Percentiles rank a stretch among this genome's conserved stretches.
Evolutionary conservation across 1,140 invertebrate species (phyloP).

Genomic region (Gonioctena quinquepunctata): DNA sequence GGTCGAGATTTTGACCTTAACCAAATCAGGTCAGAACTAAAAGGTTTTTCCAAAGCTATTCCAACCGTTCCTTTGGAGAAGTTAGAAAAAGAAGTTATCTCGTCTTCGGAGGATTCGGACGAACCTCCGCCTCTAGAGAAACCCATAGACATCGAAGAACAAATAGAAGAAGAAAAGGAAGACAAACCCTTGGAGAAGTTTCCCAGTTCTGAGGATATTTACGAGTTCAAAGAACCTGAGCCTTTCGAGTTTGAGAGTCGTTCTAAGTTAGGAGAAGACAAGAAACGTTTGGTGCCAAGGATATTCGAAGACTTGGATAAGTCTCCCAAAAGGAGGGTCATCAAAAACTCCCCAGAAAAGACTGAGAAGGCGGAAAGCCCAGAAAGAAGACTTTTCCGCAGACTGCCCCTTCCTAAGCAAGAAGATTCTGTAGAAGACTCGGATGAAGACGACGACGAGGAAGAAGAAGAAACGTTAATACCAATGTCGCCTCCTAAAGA

Average conservation of each 20-base stretch:
- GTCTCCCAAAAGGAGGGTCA: conserved; percentile 44
- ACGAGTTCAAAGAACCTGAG: conserved; percentile 88
- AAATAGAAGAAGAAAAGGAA: conserved; percentile 34
- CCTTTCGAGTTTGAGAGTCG: conserved; percentile 80
- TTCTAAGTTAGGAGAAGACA: conserved; percentile 58
- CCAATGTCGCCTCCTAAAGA: not conserved
- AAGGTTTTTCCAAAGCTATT: conserved; percentile 72
- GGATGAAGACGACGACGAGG: conserved; percentile 36
- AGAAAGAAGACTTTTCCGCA: not conserved
- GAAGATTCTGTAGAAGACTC: conserved; percentile 36
- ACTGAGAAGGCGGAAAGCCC: conserved; percentile 28
- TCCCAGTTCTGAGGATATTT: conserved; percentile 70
- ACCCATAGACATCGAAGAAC: conserved; percentile 34
- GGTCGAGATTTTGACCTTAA: conserved; percentile 80
- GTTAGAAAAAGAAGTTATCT: conserved; percentile 50
- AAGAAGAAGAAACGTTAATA: conserved; percentile 21
- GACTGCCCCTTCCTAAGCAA: conserved; percentile 34
- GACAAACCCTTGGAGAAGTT: conserved; percentile 42
- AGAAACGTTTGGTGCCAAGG: conserved; percentile 60
- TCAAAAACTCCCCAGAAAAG: conserved; percentile 35
- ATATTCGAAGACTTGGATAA: conserved; percentile 62
- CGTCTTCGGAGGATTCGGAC: conserved; percentile 53
- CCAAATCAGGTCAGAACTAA: conserved; percentile 81
- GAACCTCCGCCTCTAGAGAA: conserved; percentile 45
- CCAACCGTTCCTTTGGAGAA: conserved; percentile 52